These are phyloP conservation scores for Glyptemys insculpta DNA, from an alignment of 2,797 vertebrate species.

Conservation along the genomic window DNA sequence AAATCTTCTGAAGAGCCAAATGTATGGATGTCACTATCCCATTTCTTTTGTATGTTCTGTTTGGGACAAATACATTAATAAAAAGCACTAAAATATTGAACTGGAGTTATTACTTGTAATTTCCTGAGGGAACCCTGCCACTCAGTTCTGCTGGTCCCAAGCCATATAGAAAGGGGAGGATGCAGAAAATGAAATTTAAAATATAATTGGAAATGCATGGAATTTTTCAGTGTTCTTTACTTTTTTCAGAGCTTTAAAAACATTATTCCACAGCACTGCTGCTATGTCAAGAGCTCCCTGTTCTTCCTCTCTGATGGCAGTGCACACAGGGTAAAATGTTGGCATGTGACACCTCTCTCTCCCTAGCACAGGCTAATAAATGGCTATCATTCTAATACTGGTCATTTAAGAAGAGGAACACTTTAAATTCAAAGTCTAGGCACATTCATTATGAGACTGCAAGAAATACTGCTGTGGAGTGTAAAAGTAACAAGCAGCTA, in stretches of 20 bases:
- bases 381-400: not conserved
- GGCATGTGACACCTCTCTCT: not conserved
- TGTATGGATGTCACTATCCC: not conserved
- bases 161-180: not conserved
- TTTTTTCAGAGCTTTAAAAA: not conserved
- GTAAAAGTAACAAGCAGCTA: not conserved
- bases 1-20: not conserved
- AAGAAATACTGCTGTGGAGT: not conserved
- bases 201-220: slow-evolving; percentile 17
- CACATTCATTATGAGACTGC: not conserved
- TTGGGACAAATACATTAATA: not conserved
- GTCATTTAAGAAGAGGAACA: not conserved
- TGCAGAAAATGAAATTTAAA: slow-evolving; percentile 16
- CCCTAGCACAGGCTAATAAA: not conserved
- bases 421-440: not conserved
- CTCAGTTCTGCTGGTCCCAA: not conserved
- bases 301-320: slow-evolving; percentile 31
- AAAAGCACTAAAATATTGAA: slow-evolving; percentile 6
- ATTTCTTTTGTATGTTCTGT: not conserved
- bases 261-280: not conserved
- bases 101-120: not conserved
- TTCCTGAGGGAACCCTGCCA: not conserved
- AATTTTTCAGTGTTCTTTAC: not conserved
- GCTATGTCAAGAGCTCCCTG: slow-evolving; percentile 1
- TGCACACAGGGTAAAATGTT: not conserved